Conservation (phyloP, 2,113 vertebrate species). For the Paramormyrops kingsleyae region DNA sequence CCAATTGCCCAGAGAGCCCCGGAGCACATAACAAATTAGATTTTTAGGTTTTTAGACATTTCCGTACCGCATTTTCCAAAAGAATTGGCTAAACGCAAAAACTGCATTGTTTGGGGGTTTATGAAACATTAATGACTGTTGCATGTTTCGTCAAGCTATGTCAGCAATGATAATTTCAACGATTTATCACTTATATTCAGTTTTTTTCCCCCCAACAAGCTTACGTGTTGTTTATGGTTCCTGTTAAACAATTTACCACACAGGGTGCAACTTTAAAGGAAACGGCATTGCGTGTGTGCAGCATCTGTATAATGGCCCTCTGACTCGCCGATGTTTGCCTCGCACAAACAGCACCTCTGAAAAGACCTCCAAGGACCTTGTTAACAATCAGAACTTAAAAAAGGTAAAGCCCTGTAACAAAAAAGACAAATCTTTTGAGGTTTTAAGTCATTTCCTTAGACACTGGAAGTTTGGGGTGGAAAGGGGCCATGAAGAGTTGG, state of each 20-base stretch:
- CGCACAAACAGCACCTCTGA: neutral
- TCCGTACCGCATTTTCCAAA: neutral
- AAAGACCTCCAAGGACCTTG: neutral
- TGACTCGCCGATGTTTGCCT: neutral
- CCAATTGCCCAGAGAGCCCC: constrained; percentile 4
- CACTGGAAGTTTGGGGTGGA: neutral
- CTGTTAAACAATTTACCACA: neutral
- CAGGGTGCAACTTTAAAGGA: neutral
- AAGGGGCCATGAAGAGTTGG: neutral
- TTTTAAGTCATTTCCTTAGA: neutral
- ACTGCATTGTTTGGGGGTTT: neutral
- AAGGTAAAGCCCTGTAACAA: neutral
- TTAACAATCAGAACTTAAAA: neutral
- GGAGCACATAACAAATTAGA: neutral
- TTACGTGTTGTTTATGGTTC: neutral
- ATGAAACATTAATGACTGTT: neutral
- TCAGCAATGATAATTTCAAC: neutral
- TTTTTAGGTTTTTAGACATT: neutral
- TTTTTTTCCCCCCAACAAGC: neutral
- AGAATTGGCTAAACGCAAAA: neutral
- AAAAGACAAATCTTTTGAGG: neutral
- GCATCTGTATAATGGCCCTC: neutral
- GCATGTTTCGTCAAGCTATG: neutral
- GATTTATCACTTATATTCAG: neutral
- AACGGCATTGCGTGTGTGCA: neutral